phyloP scores from a whole-genome alignment of 2,113 vertebrate genomes.

The Ceratotherium simum region DNA sequence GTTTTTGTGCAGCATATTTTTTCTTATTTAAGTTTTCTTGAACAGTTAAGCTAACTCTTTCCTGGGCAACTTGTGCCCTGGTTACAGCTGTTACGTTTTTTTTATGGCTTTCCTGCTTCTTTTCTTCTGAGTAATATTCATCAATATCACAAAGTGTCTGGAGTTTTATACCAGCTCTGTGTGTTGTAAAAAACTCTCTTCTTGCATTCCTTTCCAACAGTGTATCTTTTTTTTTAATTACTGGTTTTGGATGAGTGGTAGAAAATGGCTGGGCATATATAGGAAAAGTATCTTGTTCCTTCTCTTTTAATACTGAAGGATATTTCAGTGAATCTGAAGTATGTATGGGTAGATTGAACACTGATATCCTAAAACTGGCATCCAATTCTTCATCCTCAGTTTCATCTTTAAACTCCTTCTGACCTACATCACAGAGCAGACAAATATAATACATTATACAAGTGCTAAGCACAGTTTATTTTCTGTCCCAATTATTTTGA shows the following conservation, averaged over 20 bases:
- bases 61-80: neutral
- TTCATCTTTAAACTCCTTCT: neutral
- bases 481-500: neutral
- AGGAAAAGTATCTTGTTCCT: conserved; percentile 43
- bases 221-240: neutral
- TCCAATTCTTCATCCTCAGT: conserved; percentile 42
- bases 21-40: conserved; percentile 50
- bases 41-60: neutral
- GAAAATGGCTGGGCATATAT: neutral
- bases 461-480: conserved; percentile 21
- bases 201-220: neutral
- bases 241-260: neutral
- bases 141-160: conserved; percentile 77
- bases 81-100: conserved; percentile 43
- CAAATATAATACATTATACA: neutral
- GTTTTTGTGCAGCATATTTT: neutral
- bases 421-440: conserved; percentile 56
- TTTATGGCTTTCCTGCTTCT: conserved; percentile 49
- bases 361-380: conserved; percentile 69
- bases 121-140: conserved; percentile 61
- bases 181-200: conserved; percentile 28
- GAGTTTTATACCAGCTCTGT: conserved; percentile 67
- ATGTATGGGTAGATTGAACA: conserved; percentile 66
- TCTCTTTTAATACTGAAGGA: conserved; percentile 54
- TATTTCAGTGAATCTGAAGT: neutral